Conservation (phyloP, 2,888 invertebrate genomes). For the Saturnia pavonia region DNA sequence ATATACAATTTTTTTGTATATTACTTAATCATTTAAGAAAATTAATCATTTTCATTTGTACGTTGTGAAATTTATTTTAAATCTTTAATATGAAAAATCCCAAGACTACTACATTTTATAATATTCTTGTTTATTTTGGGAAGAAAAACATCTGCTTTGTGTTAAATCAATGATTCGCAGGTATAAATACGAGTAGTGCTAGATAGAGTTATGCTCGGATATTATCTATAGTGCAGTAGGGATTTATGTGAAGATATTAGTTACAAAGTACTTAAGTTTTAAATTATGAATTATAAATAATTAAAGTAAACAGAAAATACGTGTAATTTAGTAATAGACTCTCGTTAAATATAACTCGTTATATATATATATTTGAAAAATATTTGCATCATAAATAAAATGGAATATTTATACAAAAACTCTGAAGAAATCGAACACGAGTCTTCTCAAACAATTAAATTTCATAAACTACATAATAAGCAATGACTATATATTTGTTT, state of each 20-base stretch:
- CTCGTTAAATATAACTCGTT: not conserved
- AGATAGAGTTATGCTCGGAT: constrained; percentile 62
- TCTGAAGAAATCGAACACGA: constrained; percentile 32
- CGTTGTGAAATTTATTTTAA: not conserved
- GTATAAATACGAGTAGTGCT: constrained; percentile 54
- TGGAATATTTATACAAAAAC: not conserved
- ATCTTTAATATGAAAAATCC: not conserved
- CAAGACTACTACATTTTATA: not conserved
- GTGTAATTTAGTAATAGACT: not conserved
- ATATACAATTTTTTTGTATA: not conserved
- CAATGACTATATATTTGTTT: constrained; percentile 34
- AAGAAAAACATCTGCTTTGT: not conserved
- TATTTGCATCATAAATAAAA: constrained; percentile 26
- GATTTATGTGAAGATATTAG: constrained; percentile 73
- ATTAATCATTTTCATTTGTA: not conserved
- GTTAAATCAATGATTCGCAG: constrained; percentile 30
- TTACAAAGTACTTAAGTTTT: constrained; percentile 48
- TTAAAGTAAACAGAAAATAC: not conserved
- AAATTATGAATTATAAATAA: not conserved
- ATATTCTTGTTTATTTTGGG: not conserved
- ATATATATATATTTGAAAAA: not conserved
- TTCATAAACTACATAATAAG: constrained; percentile 22
- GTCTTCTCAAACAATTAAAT: constrained; percentile 29
- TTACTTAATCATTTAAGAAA: not conserved
- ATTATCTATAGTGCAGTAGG: constrained; percentile 72